Conservation (phyloP, 2,113 vertebrate species). For the Tiliqua scincoides region DNA sequence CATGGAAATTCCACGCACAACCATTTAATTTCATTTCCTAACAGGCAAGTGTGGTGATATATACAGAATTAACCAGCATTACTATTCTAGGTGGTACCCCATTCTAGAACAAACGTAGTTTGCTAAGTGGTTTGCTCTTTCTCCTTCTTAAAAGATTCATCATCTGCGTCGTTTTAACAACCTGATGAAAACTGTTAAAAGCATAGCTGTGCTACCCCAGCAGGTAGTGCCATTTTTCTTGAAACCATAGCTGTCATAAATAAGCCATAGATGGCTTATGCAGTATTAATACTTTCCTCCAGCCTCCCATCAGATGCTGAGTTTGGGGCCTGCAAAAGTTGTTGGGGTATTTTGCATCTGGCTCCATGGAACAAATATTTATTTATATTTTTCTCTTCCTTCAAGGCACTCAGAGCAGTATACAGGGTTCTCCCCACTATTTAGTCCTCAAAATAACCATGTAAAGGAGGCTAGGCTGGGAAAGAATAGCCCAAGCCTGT, state of each 20-base stretch:
- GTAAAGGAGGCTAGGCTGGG: not conserved
- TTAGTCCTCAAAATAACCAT: not conserved
- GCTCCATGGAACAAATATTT: constrained; percentile 5
- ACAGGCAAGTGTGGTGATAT: constrained; percentile 51
- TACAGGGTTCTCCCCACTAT: not conserved
- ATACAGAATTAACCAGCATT: constrained; percentile 60
- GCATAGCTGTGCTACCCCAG: constrained; percentile 76
- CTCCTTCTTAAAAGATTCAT: constrained; percentile 81
- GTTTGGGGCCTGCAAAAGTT: constrained; percentile 19
- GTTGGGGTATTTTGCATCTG: not conserved
- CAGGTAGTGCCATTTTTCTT: constrained; percentile 79
- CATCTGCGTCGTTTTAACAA: constrained; percentile 75
- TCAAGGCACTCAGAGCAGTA: not conserved
- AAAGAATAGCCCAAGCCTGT: not conserved
- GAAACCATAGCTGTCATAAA: constrained; percentile 74
- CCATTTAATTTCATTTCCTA: constrained; percentile 53
- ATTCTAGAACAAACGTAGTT: constrained; percentile 56
- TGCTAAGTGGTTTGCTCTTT: constrained; percentile 73
- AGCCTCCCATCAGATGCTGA: constrained; percentile 44
- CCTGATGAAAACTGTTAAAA: constrained; percentile 81
- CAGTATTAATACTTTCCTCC: constrained; percentile 74
- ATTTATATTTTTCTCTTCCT: not conserved
- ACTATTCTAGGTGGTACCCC: constrained; percentile 56
- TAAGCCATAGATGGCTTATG: constrained; percentile 73
- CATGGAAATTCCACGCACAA: constrained; percentile 43